Base-by-base conservation (phyloP, 2,888 invertebrate species). In the Caradrina clavipalpis region DNA sequence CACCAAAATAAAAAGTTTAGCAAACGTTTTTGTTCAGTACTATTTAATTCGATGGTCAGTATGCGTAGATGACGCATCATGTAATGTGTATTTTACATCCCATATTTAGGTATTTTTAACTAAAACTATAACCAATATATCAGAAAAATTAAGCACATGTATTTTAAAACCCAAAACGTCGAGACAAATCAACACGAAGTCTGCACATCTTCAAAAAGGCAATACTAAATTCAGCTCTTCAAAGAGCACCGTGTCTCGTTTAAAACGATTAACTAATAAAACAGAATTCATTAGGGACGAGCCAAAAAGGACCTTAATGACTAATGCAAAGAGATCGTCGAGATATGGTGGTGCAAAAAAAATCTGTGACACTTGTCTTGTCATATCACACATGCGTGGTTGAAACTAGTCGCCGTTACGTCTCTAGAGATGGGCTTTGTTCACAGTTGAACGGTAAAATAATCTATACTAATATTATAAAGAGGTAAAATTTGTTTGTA, bases 201-300 rank as follows among this genome's bases (percentile, higher is more conserved):
- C 60, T 39, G 58, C 63, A 50, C 22, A 60, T 59, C 62, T 22
- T 57, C 57, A 67, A 74, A 75, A 79, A 55, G 31, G 19, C 22
- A 19, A 66, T 26, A 55, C 66, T 79, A 63, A 74, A 68, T 63
- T 59, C 65, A 54, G 21, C 39, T 54, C 69, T 63, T 78, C 71
- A 78, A 78, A 78, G 81, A 49, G 49, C 15, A 10, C 71, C 81
- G 77, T 45, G 57, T 49, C 58, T 65, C 73, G 26, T 69, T 75
- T 62, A 65, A 82, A 78, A 58, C 64, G 64, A 75, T 82, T 74
- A 72, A 75, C 67, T 69, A 81, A 83, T 83, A 82, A 83, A 81
- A 76, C 70, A 31, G 55, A 78, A 78, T 78, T 75, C 81, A 83
- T 82, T 83, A 83, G 65, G 26, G 56, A 60, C 56, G 47, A 15